A percentile compares a stretch with the other conserved stretches of the same genome.
These are phyloP conservation scores for Neodiprion pinetum DNA, from an alignment of 1,140 invertebrate species.

Conservation along the genomic window DNA sequence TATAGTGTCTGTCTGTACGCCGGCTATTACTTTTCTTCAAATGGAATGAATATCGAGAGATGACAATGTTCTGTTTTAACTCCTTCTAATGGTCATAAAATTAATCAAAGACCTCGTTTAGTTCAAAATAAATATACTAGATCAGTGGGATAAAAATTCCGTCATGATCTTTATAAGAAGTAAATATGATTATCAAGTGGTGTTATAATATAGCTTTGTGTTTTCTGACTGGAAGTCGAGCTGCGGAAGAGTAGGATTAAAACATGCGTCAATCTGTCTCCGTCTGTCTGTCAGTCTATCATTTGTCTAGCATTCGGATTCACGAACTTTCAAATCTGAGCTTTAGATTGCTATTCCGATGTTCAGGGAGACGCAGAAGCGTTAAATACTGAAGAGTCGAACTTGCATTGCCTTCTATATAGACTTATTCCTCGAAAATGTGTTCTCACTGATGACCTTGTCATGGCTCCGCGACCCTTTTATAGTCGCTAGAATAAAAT, in stretches of 20 bases:
- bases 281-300: background rate
- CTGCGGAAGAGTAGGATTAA: background rate
- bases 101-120: background rate
- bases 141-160: background rate
- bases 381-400: background rate
- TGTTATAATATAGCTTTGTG: background rate
- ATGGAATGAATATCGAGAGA: constrained; percentile 51
- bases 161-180: background rate
- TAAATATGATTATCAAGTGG: background rate
- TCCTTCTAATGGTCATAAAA: background rate
- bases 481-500: constrained; percentile 1
- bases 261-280: background rate
- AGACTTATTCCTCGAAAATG: background rate
- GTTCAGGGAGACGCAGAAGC: background rate
- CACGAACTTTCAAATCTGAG: background rate
- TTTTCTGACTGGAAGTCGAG: background rate
- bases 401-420: background rate
- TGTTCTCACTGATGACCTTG: background rate
- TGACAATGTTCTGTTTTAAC: constrained; percentile 20
- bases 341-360: background rate
- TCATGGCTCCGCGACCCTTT: background rate
- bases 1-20: constrained; percentile 15
- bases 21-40: constrained; percentile 36
- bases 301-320: background rate
- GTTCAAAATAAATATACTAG: background rate